phyloP scores from a whole-genome alignment of 2,797 vertebrate genomes.

The Otolemur crassicaudatus region DNA sequence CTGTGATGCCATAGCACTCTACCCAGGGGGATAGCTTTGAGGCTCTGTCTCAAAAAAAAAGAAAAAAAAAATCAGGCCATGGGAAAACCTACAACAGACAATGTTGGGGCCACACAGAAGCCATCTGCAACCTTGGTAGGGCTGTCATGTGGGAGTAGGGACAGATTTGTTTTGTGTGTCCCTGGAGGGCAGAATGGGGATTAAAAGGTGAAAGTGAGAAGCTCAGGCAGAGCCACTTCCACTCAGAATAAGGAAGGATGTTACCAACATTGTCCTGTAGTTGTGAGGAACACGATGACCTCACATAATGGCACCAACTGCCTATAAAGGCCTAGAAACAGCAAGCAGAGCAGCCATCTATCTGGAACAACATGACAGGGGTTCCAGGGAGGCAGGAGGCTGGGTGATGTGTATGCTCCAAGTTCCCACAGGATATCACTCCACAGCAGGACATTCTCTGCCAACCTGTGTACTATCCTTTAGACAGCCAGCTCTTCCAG shows the following conservation, averaged over 20 bases:
- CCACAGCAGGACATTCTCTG: neutral
- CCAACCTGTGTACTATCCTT: neutral
- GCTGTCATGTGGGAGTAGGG: neutral
- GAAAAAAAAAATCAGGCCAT: neutral
- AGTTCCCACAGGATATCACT: neutral
- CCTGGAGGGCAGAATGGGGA: neutral
- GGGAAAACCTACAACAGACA: neutral
- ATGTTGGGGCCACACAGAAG: neutral
- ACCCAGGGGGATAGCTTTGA: too few relatives aligned
- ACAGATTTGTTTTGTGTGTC: neutral
- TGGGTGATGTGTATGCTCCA: fast-evolving
- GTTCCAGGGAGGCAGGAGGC: neutral
- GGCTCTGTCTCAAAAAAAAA: too few relatives aligned
- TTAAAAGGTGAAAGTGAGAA: conserved; percentile 70
- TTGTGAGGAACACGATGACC: neutral
- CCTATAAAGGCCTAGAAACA: neutral
- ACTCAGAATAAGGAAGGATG: neutral
- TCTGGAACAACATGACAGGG: neutral
- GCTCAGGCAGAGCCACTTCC: neutral
- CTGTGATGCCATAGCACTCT: too few relatives aligned
- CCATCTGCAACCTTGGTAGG: too few relatives aligned
- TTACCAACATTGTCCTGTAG: neutral
- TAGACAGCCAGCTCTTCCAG: neutral
- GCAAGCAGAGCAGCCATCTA: neutral
- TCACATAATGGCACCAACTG: neutral